Base-by-base conservation (phyloP, 2,113 vertebrate genomes). In the Manacus vitellinus region DNA sequence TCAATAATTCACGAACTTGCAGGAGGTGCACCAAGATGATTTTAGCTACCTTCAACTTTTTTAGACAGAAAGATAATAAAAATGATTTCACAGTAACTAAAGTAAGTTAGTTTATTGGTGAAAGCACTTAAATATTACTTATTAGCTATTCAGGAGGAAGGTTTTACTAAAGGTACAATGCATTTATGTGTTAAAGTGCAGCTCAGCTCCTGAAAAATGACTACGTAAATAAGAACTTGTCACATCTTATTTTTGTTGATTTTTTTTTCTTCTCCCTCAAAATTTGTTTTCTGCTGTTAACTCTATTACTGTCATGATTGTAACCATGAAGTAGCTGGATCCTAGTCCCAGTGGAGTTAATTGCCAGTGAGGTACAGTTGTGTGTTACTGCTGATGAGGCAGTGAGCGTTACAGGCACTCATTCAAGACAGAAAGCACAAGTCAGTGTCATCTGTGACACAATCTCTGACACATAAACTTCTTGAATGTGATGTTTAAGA, bases 81-180 rank as follows among this genome's bases (percentile, higher is more conserved):
- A 94, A 93, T 92, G 79, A 91, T 92, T 96, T 95, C 80, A 59
- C 28, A 49, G 91, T 88, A 88, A 75, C 88, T 88, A 44, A 86
- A 92, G 90, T 51, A 56, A 92, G 85, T 86, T 92, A 92, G 55
- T 96, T 96, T 76, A 82, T 75, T 94, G 88, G 82, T 86, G 90
- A 93, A 97, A 95, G 92, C 94, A 94, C 95, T 96, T 92, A 93
- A 95, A 77, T 61, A 84, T 59, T 89, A 91, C 79, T 86, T 92
- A 89, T 95, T 96, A 97, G 94, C 93, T 95, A 93, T 94, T 97
- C 94, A 95, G 47, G 75, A 95, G 88, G 83, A 96, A 92, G 95
- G 88, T 89, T 96, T 93, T 54, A 75, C 92, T 94, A 65, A 93
- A 89, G 68, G 85, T 93, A 96, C 90, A 86, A 88, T 96, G 93